These are phyloP conservation scores for Gymnoscopelus braueri DNA, from an alignment of 2,797 vertebrate genomes.

Conservation along the genomic window DNA sequence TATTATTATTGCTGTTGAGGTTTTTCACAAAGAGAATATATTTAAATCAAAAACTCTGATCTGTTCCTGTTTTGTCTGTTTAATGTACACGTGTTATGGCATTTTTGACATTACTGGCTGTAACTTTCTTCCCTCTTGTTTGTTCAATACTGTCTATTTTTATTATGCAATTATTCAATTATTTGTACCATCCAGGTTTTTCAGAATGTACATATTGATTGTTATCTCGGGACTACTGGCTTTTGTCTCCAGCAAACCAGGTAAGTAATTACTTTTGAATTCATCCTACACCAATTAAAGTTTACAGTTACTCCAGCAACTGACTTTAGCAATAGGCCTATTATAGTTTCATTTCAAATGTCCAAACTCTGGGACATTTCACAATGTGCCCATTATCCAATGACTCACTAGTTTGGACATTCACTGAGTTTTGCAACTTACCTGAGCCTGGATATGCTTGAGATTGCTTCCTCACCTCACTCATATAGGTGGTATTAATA, in stretches of 20 bases:
- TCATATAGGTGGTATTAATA: background rate
- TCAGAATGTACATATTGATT: slow-evolving; percentile 66
- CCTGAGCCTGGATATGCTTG: background rate
- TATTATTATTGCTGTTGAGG: too few species aligned
- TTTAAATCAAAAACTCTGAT: too few species aligned
- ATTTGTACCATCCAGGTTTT: slow-evolving; percentile 44
- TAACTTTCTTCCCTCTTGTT: too few species aligned
- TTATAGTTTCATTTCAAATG: background rate
- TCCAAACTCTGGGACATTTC: slow-evolving; percentile 4
- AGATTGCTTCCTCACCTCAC: background rate
- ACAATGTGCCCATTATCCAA: slow-evolving; percentile 18
- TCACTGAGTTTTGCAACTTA: slow-evolving; percentile 54
- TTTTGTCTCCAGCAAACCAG: slow-evolving; percentile 56
- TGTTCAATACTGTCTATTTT: too few species aligned
- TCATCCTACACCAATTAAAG: background rate
- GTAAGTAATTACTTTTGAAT: slow-evolving; percentile 56
- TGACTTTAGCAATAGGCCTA: background rate
- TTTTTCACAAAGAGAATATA: too few species aligned
- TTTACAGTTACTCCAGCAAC: background rate
- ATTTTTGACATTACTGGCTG: too few species aligned
- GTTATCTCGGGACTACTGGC: slow-evolving; percentile 62
- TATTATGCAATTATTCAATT: background rate
- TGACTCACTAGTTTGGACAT: slow-evolving; percentile 27
- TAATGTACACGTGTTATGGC: too few species aligned
- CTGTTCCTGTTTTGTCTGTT: too few species aligned